Percentiles rank a stretch among this genome's conserved stretches.
Evolutionary conservation across 1,140 invertebrate genomes (phyloP).

Genomic region (Zaprionus ghesquierei): DNA sequence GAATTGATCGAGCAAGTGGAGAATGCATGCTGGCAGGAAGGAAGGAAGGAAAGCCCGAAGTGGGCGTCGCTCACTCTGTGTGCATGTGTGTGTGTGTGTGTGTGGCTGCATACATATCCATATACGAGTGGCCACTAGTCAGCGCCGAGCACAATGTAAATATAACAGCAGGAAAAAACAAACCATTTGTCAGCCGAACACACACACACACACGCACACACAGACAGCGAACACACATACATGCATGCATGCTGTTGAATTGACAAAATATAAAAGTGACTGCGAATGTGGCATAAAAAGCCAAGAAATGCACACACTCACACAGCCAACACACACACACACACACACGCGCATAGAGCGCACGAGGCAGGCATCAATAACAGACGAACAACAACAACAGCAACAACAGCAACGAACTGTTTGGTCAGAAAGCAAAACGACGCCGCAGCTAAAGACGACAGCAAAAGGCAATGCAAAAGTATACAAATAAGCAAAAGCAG

Average conservation of each 20-base stretch:
- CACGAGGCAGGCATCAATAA: slow-evolving; percentile 32
- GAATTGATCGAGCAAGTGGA: slow-evolving; percentile 6
- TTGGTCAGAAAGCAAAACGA: slow-evolving; percentile 19
- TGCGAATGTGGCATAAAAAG: slow-evolving; percentile 21
- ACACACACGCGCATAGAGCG: background rate
- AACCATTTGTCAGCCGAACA: slow-evolving; percentile 41
- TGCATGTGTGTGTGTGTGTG: background rate
- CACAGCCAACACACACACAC: background rate
- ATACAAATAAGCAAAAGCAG: slow-evolving; percentile 15
- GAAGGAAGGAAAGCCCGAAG: background rate
- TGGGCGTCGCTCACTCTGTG: background rate
- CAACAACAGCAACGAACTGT: background rate
- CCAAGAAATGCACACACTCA: slow-evolving; percentile 23
- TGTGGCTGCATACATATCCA: background rate
- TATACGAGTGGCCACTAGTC: slow-evolving; percentile 6
- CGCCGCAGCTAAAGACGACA: slow-evolving; percentile 23
- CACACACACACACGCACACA: slow-evolving; percentile 3
- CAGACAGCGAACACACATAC: background rate
- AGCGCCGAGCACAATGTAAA: slow-evolving; percentile 12
- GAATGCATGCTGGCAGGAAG: background rate
- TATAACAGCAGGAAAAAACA: slow-evolving; percentile 42
- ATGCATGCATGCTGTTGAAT: slow-evolving; percentile 24
- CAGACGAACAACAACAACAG: slow-evolving; percentile 26
- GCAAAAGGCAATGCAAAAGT: slow-evolving; percentile 31
- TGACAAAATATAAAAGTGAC: slow-evolving; percentile 39